These are phyloP conservation scores for Caprella mutica DNA, from an alignment of 2,888 invertebrate genomes.

Conservation along the genomic window DNA sequence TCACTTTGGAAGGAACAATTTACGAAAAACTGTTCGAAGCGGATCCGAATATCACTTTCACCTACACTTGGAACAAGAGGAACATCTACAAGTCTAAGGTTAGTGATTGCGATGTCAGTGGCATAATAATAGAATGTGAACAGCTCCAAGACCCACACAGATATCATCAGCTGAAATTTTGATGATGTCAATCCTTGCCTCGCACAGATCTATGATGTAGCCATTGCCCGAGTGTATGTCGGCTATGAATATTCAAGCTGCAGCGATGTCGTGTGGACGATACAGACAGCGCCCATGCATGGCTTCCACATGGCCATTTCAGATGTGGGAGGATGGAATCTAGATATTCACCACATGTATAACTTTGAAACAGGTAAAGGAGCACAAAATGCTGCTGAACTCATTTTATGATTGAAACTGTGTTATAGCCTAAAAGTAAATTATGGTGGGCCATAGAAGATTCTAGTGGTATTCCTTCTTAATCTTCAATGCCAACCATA, in stretches of 20 bases:
- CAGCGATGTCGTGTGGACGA: conserved; percentile 86
- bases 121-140: no score
- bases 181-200: neutral
- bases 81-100: conserved; percentile 95
- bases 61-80: conserved; percentile 94
- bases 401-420: no score
- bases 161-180: no score
- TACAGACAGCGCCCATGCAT: conserved; percentile 83
- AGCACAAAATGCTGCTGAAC: no score
- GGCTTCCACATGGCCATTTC: conserved; percentile 96
- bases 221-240: conserved; percentile 66
- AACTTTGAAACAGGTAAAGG: conserved; percentile 95
- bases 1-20: conserved; percentile 34
- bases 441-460: no score
- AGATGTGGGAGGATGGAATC: conserved; percentile 93
- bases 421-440: no score
- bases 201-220: conserved; percentile 59
- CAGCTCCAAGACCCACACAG: no score
- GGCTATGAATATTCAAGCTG: conserved; percentile 93
- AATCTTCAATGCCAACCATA: no score
- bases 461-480: no score
- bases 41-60: conserved; percentile 85
- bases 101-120: no score
- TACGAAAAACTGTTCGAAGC: conserved; percentile 86
- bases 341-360: conserved; percentile 94